Conservation (phyloP, 2,113 vertebrate species). For the Callipepla squamata region DNA sequence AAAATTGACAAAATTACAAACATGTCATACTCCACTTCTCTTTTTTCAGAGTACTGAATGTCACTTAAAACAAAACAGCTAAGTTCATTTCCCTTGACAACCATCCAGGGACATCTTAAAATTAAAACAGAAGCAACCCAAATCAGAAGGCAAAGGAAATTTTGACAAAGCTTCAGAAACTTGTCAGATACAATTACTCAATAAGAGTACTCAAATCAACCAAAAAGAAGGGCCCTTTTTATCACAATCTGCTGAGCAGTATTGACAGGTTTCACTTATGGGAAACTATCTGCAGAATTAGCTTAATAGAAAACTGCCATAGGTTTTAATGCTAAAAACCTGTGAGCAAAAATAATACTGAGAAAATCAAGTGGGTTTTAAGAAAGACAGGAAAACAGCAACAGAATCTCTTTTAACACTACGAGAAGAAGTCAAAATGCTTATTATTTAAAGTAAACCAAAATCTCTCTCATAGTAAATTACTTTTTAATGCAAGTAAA, state of each 20-base stretch:
- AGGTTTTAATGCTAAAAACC: neutral
- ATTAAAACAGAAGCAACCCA: slow-evolving; percentile 65
- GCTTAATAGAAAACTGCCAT: neutral
- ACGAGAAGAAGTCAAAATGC: neutral
- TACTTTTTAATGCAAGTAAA: neutral
- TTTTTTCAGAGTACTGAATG: slow-evolving; percentile 20
- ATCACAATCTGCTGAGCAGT: neutral
- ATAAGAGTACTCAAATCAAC: neutral
- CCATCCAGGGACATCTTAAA: slow-evolving; percentile 48
- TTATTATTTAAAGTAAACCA: neutral
- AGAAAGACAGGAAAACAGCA: neutral
- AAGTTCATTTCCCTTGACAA: slow-evolving; percentile 42
- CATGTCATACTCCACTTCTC: slow-evolving; percentile 28
- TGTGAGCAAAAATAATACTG: neutral
- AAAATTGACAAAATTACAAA: slow-evolving; percentile 33
- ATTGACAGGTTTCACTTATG: neutral
- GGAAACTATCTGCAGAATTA: neutral
- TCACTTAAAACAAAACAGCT: slow-evolving; percentile 45
- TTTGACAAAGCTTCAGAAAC: slow-evolving; percentile 20
- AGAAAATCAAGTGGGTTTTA: neutral
- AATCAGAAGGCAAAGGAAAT: slow-evolving; percentile 28
- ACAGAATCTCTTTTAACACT: neutral
- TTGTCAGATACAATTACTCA: slow-evolving; percentile 46
- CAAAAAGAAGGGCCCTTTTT: neutral
- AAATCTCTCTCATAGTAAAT: neutral